Base-by-base conservation (phyloP, 2,113 vertebrate species). In the Ceyx melanurus region DNA sequence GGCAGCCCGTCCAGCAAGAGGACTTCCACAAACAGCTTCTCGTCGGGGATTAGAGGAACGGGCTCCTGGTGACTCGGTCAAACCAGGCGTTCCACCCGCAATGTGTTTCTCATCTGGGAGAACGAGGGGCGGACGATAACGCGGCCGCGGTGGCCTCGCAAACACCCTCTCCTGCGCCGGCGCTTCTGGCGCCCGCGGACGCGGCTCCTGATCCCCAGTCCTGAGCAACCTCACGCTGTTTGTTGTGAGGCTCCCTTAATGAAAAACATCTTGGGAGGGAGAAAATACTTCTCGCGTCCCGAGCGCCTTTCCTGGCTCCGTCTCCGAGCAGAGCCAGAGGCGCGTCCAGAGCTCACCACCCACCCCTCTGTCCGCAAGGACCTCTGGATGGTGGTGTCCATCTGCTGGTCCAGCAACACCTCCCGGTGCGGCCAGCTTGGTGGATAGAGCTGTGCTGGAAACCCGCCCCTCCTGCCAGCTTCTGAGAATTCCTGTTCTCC, bases 261-360 rank as follows among this genome's bases (percentile, higher is more conserved):
- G 33, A 54, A 57, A 60, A 81, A 46, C 60, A 22, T 45, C 64
- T 13, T 10, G 56, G 56, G 50, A 33, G 68, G 20, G 37, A 37
- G 9, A 21, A 62, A 82, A 1, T 12, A 1, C 21, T 4, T 29
- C 5, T 20, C 10, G 28, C 26, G 17, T 53, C 37, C 37, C 3
- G 1, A 29, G 21, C 0, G 3, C 37, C 17, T n/a, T 7, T 20
- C 48, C 57, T 9, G 51, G 26, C 46, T 37, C 13, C n/a, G 3
- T n/a, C 56, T 12, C n/a, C 0, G 5, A 21, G 71, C 74, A 66
- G 13, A 58, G 1, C 61, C 64, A 3, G 84, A n/a, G 72, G 15
- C 12, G 0, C 18, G 29, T 17, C 0, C 0, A 31, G 83, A 57
- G 57, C 46, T 66, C 4, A 0, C 4, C 20, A 4, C 1, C 2